Conservation (phyloP, 2,113 vertebrate genomes). For the Melanocharis versteri region DNA sequence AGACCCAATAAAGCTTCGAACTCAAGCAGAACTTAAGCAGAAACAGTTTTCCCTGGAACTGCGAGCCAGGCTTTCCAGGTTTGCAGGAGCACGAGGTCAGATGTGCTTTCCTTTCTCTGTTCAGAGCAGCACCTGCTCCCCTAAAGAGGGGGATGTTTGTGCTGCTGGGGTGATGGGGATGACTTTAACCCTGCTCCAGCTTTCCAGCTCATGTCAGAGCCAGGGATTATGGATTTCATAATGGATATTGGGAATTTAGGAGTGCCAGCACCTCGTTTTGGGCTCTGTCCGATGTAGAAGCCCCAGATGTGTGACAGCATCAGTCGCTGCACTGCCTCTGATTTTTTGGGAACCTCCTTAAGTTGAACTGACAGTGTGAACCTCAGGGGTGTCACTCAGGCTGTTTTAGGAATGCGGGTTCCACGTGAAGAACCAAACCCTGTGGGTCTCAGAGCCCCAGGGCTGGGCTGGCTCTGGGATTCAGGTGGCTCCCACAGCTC, state of each 20-base stretch:
- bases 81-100: not conserved
- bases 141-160: not conserved
- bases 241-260: not conserved
- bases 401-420: not conserved
- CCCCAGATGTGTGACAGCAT: no score
- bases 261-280: not conserved
- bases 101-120: not conserved
- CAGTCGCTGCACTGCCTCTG: not conserved
- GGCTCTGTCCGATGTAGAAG: not conserved
- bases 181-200: not conserved
- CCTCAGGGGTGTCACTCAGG: not conserved
- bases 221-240: not conserved
- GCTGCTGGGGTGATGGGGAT: not conserved
- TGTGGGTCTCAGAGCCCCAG: not conserved
- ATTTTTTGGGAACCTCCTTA: not conserved
- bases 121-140: not conserved
- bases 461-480: not conserved
- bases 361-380: accelerated
- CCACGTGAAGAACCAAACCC: not conserved
- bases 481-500: not conserved
- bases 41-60: not conserved
- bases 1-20: not conserved
- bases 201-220: not conserved
- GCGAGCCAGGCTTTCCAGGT: not conserved
- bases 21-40: not conserved